Evolutionary conservation across 2,797 vertebrate species (phyloP).

Genomic region (Molossus molossus): DNA sequence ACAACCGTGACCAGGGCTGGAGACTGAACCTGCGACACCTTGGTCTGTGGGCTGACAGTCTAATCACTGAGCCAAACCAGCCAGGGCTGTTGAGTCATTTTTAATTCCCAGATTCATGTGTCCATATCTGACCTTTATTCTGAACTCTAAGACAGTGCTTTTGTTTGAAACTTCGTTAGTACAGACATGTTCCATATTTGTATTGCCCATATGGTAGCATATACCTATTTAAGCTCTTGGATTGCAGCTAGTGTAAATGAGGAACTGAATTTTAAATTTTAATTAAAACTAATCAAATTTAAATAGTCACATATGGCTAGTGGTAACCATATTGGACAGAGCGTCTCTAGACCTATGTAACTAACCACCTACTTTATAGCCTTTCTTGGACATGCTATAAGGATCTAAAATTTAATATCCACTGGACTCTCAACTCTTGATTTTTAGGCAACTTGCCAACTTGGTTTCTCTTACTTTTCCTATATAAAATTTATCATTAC

Average conservation of each 20-base stretch:
- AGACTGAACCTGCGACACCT: too few species aligned
- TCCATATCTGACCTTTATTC: background rate
- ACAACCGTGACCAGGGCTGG: too few species aligned
- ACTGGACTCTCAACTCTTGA: background rate
- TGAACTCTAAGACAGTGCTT: background rate
- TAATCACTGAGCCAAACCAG: too few species aligned
- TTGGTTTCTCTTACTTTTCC: background rate
- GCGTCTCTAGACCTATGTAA: background rate
- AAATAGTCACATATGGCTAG: background rate
- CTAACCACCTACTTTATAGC: background rate
- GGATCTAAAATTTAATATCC: slow-evolving; percentile 1
- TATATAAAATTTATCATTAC: background rate
- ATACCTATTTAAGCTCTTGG: background rate
- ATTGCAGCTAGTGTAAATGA: background rate
- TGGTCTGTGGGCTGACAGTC: too few species aligned
- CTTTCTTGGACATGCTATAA: background rate
- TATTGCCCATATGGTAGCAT: rapidly evolving
- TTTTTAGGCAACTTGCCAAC: background rate
- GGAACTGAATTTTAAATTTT: background rate
- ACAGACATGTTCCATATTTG: background rate
- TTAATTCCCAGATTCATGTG: background rate
- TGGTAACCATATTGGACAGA: background rate
- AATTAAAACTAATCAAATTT: slow-evolving; percentile 16
- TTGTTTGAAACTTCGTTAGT: background rate
- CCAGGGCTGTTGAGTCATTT: background rate